phyloP scores from a whole-genome alignment of 2,113 vertebrate species.

The Daphoenositta chrysoptera region DNA sequence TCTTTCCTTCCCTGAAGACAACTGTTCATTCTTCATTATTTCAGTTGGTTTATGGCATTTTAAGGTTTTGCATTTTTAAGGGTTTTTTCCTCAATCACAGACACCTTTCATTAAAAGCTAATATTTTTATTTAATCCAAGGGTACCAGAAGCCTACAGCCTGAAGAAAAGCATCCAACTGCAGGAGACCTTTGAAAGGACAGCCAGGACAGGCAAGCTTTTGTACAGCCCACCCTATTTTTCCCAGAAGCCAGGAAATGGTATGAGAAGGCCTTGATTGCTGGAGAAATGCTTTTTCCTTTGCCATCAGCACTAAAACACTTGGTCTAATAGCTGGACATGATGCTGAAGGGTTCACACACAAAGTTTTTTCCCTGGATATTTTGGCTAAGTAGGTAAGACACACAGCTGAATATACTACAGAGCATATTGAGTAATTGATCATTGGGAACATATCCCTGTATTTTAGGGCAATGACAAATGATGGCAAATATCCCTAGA shows the following conservation, averaged over 20 bases:
- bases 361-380: neutral
- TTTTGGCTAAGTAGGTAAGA: neutral
- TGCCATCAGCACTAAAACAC: neutral
- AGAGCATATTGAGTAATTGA: neutral
- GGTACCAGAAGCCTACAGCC: neutral
- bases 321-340: neutral
- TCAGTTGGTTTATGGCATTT: neutral
- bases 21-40: neutral
- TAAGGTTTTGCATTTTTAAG: neutral
- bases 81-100: fast-evolving
- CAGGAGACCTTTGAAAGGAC: neutral
- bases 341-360: neutral
- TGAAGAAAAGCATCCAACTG: neutral
- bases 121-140: neutral
- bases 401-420: neutral
- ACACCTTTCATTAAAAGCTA: neutral
- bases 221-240: neutral
- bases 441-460: neutral
- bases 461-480: neutral
- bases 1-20: neutral
- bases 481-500: neutral
- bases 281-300: neutral
- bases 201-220: neutral
- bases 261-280: neutral
- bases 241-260: neutral